Base-by-base conservation (phyloP, 2,797 vertebrate species). In the Phoebastria nigripes region DNA sequence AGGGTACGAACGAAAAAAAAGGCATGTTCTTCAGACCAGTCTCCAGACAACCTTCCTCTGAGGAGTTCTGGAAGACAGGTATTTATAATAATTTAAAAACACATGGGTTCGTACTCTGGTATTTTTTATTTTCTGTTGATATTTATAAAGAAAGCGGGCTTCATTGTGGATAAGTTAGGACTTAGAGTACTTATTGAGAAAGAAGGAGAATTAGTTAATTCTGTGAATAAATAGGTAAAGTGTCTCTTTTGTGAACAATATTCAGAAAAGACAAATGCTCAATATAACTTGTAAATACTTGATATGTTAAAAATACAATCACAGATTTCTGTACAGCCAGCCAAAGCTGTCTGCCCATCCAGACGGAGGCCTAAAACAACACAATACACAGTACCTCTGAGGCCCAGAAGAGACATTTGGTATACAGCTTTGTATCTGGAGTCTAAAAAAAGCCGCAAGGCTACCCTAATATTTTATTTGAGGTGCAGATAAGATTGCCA, bases 41-140 rank as follows among this genome's bases (percentile, higher is more conserved):
- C 98, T 41, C 94, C 93, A 94, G 99, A 99, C 82, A 98, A 87
- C 59, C 98, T 99, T 97, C 98, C 98, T 71, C 91, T 99, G 91
- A 98, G 99, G 85, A 98, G 99, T 89, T 99, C 98, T 79, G 98
- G 99, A 33, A 98, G 99, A 97, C 99, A 99, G 98, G 98, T 98
- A 97, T 97, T 77, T 44, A 84, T 49, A 58, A 55, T 51, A 39
- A 72, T 71, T 90, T 56, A 55, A 82, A 67, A 82, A 4, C 25
- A 24, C 1, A 0, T 9, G 25, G 12, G 5, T 37, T 85, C 13
- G 4, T 52, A 41, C 12, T 59, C 58, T 2, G 44, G 12, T 65
- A 3, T 47, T 46, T 87, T 71, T 82, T 44, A 25, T 61, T 69
- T 93, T 62, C 44, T 80, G 21, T 54, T 81, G 37, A 33, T 15